These are phyloP conservation scores for Solenopsis fugax DNA, from an alignment of 1,140 invertebrate genomes.

Conservation along the genomic window DNA sequence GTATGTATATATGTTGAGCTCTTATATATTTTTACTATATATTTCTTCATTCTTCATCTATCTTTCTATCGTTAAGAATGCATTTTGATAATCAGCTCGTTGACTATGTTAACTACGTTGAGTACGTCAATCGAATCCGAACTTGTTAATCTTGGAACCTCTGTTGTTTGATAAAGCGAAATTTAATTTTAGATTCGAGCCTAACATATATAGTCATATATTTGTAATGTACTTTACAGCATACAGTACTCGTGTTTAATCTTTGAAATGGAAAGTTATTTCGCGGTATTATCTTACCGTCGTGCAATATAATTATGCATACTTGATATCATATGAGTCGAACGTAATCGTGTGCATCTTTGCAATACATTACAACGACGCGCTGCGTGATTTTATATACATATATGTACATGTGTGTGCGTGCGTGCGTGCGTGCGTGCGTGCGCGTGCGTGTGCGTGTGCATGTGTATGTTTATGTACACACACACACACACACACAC, in stretches of 20 bases:
- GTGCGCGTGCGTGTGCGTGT: too few relatives aligned
- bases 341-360: conserved; percentile 32
- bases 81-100: conserved; percentile 4
- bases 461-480: too few relatives aligned
- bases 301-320: conserved; percentile 61
- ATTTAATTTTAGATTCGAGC: conserved; percentile 36
- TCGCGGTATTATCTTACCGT: conserved; percentile 56
- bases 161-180: conserved; percentile 2
- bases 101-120: not conserved
- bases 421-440: too few relatives aligned
- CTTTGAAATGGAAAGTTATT: conserved; percentile 58
- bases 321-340: conserved; percentile 43
- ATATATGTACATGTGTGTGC: not conserved
- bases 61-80: conserved; percentile 6
- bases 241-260: conserved; percentile 52
- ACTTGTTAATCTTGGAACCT: conserved; percentile 1
- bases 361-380: conserved; percentile 2
- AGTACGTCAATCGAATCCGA: not conserved
- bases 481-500: too few relatives aligned
- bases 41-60: conserved; percentile 23
- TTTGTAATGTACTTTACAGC: conserved; percentile 28
- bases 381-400: conserved; percentile 5
- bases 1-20: conserved; percentile 49
- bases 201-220: conserved; percentile 56
- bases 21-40: conserved; percentile 22